Evolutionary conservation across 2,797 vertebrate genomes (phyloP).

Genomic region (Muscicapa comitata): DNA sequence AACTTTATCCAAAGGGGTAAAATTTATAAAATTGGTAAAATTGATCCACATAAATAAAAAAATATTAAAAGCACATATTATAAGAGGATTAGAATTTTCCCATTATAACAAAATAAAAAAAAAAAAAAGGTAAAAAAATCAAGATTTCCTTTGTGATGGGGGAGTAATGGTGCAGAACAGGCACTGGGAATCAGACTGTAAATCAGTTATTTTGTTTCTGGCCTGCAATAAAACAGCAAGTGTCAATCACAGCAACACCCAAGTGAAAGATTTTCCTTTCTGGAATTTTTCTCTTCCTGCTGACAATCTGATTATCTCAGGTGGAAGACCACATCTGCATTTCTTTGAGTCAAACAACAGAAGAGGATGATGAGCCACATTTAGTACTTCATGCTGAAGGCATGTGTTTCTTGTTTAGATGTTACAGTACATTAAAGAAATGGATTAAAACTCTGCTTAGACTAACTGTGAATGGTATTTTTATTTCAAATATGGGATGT

Average conservation of each 20-base stretch:
- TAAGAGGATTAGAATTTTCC: background rate
- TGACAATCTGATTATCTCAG: background rate
- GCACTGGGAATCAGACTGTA: background rate
- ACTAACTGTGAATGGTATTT: background rate
- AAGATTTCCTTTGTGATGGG: background rate
- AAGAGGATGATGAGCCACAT: background rate
- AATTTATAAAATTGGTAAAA: background rate
- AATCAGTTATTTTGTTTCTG: background rate
- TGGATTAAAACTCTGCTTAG: background rate
- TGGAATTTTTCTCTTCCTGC: background rate
- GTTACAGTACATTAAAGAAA: background rate
- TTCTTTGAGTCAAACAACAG: background rate
- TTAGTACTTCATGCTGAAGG: background rate
- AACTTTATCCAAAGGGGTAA: background rate
- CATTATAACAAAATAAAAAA: background rate
- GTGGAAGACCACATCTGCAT: background rate
- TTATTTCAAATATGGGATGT: background rate
- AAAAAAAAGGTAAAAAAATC: background rate
- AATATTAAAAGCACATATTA: background rate
- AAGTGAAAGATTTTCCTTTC: background rate
- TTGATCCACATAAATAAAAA: background rate
- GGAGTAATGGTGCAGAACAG: background rate
- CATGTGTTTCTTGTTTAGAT: background rate
- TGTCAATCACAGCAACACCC: background rate
- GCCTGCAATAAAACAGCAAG: background rate